phyloP scores from a whole-genome alignment of 2,888 invertebrate species.

The Chrysina gloriosa region DNA sequence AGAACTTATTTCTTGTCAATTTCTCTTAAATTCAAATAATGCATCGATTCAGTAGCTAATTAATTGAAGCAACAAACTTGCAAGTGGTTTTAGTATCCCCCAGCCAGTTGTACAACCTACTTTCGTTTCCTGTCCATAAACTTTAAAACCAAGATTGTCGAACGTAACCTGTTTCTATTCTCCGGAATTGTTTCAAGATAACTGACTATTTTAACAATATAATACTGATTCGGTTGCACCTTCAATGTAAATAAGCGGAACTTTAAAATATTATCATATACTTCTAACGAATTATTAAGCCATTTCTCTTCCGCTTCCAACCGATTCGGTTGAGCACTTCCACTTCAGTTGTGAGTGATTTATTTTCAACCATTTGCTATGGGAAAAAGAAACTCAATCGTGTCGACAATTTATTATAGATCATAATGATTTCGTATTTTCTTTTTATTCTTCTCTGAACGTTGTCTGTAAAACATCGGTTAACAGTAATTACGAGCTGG shows the following conservation, averaged over 20 bases:
- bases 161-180: too few species aligned
- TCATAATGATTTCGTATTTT: slow-evolving; percentile 4
- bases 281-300: too few species aligned
- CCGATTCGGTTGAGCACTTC: too few species aligned
- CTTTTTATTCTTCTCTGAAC: too few species aligned
- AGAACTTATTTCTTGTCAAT: too few species aligned
- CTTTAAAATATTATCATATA: too few species aligned
- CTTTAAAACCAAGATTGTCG: too few species aligned
- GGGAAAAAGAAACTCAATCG: slow-evolving; percentile 19
- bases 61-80: slow-evolving; percentile 8
- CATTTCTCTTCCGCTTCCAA: too few species aligned
- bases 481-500: background rate
- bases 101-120: slow-evolving; percentile 2
- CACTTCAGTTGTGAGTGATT: slow-evolving; percentile 12
- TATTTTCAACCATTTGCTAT: slow-evolving; percentile 20
- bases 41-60: background rate
- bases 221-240: background rate
- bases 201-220: background rate
- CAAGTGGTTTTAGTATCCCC: slow-evolving; percentile 3
- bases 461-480: too few species aligned
- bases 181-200: too few species aligned
- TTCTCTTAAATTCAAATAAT: too few species aligned
- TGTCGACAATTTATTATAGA: slow-evolving; percentile 1
- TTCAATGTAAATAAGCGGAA: too few species aligned
- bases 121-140: slow-evolving; percentile 14